phyloP scores from a whole-genome alignment of 2,113 vertebrate genomes.

The Eleginops maclovinus region DNA sequence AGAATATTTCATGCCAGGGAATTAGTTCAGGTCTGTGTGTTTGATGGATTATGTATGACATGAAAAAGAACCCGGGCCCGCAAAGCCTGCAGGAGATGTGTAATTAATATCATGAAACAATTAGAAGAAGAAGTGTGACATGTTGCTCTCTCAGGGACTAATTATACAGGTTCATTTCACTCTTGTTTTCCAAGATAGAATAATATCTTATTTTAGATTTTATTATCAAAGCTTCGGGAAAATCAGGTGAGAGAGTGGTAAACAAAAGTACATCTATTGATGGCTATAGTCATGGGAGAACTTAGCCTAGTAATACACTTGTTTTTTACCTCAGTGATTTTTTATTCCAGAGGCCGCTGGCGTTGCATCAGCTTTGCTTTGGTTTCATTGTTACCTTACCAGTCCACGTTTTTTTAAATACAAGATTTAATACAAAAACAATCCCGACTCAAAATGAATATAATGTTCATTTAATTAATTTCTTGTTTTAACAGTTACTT shows the following conservation, averaged over 20 bases:
- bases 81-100: constrained; percentile 38
- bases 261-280: constrained; percentile 3
- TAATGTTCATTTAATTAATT: too few species aligned
- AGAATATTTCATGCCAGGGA: constrained; percentile 49
- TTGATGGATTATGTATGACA: constrained; percentile 67
- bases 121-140: constrained; percentile 45
- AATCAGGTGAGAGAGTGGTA: constrained; percentile 13
- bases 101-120: constrained; percentile 65
- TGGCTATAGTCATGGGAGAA: constrained; percentile 12
- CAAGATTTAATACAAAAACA: too few species aligned
- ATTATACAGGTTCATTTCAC: constrained; percentile 55
- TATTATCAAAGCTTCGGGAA: constrained; percentile 28
- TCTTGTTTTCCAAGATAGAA: constrained; percentile 34
- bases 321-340: background rate
- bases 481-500: too few species aligned
- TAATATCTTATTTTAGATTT: constrained; percentile 21
- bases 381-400: background rate
- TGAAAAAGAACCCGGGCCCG: constrained; percentile 22
- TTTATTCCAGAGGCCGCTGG: background rate
- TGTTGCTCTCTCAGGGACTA: constrained; percentile 58
- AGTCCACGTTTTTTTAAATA: too few species aligned
- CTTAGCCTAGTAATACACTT: background rate
- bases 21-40: constrained; percentile 55
- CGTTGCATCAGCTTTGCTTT: background rate
- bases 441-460: too few species aligned